Base-by-base conservation (phyloP, 1,140 invertebrate genomes). In the Bombus picipes region DNA sequence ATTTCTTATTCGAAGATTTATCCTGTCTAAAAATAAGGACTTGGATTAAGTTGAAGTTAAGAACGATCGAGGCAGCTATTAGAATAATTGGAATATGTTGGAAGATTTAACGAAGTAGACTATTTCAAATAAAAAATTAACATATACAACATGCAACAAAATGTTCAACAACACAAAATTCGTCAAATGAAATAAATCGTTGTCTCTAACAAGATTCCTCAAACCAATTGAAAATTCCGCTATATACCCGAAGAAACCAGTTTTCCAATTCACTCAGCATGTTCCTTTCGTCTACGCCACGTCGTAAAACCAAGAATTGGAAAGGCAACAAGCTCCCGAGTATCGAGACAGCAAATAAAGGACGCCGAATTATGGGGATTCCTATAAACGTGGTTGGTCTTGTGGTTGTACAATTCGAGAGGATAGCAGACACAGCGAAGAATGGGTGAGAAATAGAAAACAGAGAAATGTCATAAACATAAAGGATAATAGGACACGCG, bases 301-400 rank as follows among this genome's bases (percentile, higher is more conserved):
- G 15, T 62, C 53, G 34, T 28, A n/a, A 57, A 77, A 39, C 28
- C 37, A 41, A 41, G 70, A 81, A 57, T 73, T 76, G 72, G 13
- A 47, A 41, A 34, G 57, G 41, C 57, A 77, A 73, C 74, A 89
- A 87, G 76, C 75, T 66, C 62, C 43, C 72, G 79, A 62, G 77
- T 77, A 74, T 28, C 74, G 57, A 34, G 74, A 37, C 32, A 43
- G n/a, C 53, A 32, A 62, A 65, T 79, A 84, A 74, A 72, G 75
- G 81, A 82, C 53, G 59, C 85, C 70, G 75, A 62, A 77, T 77
- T 78, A 78, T 68, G 53, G 57, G 77, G 71, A 90, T 82, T 81
- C 85, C 79, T 77, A 80, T 87, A 87, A 84, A 74, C 22, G 78
- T 73, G 62, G 79, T 79, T 78, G 72, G 82, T 57, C 77, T 79